These are phyloP conservation scores for Steinernema khuongi DNA, from an alignment of 1,140 invertebrate genomes.

Conservation along the genomic window DNA sequence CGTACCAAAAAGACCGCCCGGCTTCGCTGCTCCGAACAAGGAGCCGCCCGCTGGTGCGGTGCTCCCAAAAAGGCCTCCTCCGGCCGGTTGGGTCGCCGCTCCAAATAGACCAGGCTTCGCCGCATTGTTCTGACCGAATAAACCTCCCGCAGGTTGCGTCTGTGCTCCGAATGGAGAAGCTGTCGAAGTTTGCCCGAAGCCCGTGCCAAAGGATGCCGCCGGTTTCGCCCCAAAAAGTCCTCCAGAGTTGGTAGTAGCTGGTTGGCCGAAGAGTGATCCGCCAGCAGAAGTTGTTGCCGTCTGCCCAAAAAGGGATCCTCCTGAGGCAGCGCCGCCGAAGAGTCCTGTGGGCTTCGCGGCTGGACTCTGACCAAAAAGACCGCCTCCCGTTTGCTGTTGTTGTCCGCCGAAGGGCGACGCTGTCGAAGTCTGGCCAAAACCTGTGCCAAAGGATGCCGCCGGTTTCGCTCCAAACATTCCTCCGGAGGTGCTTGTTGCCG, in stretches of 20 bases:
- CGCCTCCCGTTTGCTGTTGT: too few relatives aligned
- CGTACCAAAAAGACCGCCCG: background rate
- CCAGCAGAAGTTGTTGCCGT: constrained; percentile 20
- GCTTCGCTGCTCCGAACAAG: background rate
- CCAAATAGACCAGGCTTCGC: background rate
- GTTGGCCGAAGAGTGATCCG: constrained; percentile 20
- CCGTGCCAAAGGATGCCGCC: background rate
- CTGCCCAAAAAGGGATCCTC: constrained; percentile 26
- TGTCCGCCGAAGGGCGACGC: too few relatives aligned
- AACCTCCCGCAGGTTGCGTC: constrained; percentile 19
- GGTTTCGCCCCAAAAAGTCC: constrained; percentile 30
- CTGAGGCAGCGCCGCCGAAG: constrained; percentile 7
- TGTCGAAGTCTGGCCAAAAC: constrained; percentile 27
- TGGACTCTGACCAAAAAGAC: too few relatives aligned
- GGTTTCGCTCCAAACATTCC: constrained; percentile 30
- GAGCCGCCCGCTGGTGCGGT: too few relatives aligned
- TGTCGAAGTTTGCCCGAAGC: constrained; percentile 27
- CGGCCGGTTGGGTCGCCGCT: background rate
- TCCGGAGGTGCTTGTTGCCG: constrained; percentile 30
- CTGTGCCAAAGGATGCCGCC: background rate
- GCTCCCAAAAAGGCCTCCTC: constrained; percentile 13
- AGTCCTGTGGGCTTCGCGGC: constrained; percentile 22
- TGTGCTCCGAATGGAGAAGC: constrained; percentile 29
- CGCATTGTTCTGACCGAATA: constrained; percentile 15
- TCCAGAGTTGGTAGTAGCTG: background rate